Percentiles rank a stretch among this genome's conserved stretches.
phyloP scores from a whole-genome alignment of 2,797 vertebrate species.

The Pteropus rufus region DNA sequence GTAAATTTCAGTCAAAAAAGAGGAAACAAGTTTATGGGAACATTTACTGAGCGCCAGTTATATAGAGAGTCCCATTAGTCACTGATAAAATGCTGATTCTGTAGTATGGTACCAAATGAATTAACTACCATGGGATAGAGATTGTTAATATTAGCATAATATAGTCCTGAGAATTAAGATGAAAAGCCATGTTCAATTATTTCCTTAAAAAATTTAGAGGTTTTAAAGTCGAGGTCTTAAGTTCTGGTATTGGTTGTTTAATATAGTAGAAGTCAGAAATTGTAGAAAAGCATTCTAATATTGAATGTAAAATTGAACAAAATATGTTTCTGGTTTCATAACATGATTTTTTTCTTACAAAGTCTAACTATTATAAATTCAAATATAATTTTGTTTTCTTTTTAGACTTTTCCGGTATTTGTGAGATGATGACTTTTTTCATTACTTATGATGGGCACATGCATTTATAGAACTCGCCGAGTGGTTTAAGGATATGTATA shows the following conservation, averaged over 20 bases:
- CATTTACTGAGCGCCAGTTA: not conserved
- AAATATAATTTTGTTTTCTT: not conserved
- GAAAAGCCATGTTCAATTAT: not conserved
- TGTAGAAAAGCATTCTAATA: not conserved
- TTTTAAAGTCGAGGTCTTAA: not conserved
- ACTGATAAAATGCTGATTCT: not conserved
- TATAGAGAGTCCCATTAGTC: not conserved
- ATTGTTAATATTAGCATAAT: not conserved
- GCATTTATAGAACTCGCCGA: not conserved
- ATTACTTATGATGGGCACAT: not conserved
- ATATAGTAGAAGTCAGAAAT: not conserved
- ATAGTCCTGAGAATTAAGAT: not conserved
- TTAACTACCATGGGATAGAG: not conserved
- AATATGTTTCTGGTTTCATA: slow-evolving; percentile 10
- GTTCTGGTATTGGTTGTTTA: not conserved
- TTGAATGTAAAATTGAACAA: not conserved
- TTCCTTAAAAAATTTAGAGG: not conserved
- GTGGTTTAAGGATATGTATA: not conserved
- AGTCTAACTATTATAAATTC: not conserved
- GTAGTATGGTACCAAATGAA: not conserved
- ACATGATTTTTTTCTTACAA: not conserved
- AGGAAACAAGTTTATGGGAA: not conserved
- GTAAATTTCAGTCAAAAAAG: not conserved
- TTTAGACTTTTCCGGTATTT: slow-evolving; percentile 14
- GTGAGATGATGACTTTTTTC: not conserved